A percentile compares a stretch with the other conserved stretches of the same genome.
These are phyloP conservation scores for Chironomus tentans DNA, from an alignment of 2,888 invertebrate genomes.

Conservation along the genomic window DNA sequence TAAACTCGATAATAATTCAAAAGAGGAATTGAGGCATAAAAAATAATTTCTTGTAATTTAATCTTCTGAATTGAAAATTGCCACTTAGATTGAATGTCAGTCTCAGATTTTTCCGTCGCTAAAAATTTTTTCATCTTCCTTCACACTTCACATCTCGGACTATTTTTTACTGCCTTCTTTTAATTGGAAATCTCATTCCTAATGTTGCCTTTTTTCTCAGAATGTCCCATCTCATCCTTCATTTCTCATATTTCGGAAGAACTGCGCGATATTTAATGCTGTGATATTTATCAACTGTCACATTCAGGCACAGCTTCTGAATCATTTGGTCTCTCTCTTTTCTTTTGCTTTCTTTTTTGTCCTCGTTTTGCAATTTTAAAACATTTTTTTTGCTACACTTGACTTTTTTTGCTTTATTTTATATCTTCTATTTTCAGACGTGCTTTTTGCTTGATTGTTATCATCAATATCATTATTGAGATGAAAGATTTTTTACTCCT, in stretches of 20 bases:
- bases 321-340: not conserved
- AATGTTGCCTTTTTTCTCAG: not conserved
- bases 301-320: not conserved
- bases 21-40: slow-evolving; percentile 14
- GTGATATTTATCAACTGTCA: slow-evolving; percentile 19
- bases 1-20: not conserved
- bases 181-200: slow-evolving; percentile 4
- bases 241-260: no score
- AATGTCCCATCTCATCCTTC: not conserved
- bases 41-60: slow-evolving; percentile 10
- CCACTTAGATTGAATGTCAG: no score
- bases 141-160: not conserved
- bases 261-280: not conserved
- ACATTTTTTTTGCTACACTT: no score
- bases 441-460: no score
- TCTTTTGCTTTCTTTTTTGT: no score
- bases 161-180: not conserved
- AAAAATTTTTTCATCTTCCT: no score
- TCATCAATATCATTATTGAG: no score
- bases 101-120: not conserved
- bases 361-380: no score
- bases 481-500: no score
- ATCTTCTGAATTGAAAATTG: not conserved
- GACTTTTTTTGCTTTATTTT: no score
- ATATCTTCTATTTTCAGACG: no score